Percentiles rank a stretch among this genome's conserved stretches.
Conservation (phyloP, 1,140 invertebrate genomes). For the Drosophila melanogaster region Release_6_plus_ISO1_MT NC_004354.4:3776001-3776500, state of each 20-base stretch:
- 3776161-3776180: slow-evolving; percentile 21
- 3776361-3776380: slow-evolving; percentile 70
- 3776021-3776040: slow-evolving; percentile 39
- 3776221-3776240: slow-evolving; percentile 35
- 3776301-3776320: slow-evolving; percentile 75
- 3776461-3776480: slow-evolving; percentile 28
- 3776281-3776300: slow-evolving; percentile 74
- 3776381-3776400: slow-evolving; percentile 72
- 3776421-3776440: slow-evolving; percentile 17
- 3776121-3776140: slow-evolving; percentile 52
- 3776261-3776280: slow-evolving; percentile 47
- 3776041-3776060: slow-evolving; percentile 41
- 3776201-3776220: slow-evolving; percentile 42
- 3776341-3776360: slow-evolving; percentile 80
- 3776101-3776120: slow-evolving; percentile 80
- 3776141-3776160: slow-evolving; percentile 4
- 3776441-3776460: slow-evolving; percentile 43
- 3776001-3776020: not conserved
- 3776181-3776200: slow-evolving; percentile 18
- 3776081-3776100: slow-evolving; percentile 60
- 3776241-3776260: slow-evolving; percentile 31
- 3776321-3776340: slow-evolving; percentile 82
- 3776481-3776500: slow-evolving; percentile 9
- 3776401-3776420: slow-evolving; percentile 21
- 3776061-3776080: slow-evolving; percentile 47